These are phyloP conservation scores for Tribolium freemani DNA, from an alignment of 2,888 invertebrate genomes.

Conservation along the genomic window DNA sequence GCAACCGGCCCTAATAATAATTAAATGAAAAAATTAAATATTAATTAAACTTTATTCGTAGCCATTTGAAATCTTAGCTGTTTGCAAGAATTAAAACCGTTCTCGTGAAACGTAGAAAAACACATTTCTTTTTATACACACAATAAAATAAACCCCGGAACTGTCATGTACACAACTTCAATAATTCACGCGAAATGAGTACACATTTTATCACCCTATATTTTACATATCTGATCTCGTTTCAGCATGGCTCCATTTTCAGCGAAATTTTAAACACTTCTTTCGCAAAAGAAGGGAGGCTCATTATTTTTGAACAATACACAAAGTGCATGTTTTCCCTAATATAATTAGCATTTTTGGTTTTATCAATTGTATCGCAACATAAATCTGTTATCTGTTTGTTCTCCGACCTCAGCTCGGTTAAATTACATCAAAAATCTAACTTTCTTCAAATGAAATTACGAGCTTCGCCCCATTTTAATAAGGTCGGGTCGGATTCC, in stretches of 20 bases:
- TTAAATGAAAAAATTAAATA: no score
- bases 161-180: neutral
- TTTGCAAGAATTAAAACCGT: no score
- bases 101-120: neutral
- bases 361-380: no score
- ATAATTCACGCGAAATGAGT: neutral
- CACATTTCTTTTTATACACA: neutral
- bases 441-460: constrained; percentile 14
- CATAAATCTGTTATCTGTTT: neutral
- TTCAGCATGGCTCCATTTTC: neutral
- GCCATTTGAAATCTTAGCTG: no score
- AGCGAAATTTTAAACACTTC: neutral
- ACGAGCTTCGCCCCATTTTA: constrained; percentile 4
- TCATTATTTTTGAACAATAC: no score
- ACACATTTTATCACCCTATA: neutral
- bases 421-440: neutral
- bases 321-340: no score
- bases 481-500: neutral
- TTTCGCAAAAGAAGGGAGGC: no score
- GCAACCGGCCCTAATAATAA: no score
- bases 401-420: neutral
- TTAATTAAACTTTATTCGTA: no score
- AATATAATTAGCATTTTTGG: no score
- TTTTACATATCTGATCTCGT: neutral
- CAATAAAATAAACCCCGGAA: neutral